A percentile compares a stretch with the other conserved stretches of the same genome.
These are phyloP conservation scores for Rallus limicola DNA, from an alignment of 2,113 vertebrate genomes.

Conservation along the genomic window DNA sequence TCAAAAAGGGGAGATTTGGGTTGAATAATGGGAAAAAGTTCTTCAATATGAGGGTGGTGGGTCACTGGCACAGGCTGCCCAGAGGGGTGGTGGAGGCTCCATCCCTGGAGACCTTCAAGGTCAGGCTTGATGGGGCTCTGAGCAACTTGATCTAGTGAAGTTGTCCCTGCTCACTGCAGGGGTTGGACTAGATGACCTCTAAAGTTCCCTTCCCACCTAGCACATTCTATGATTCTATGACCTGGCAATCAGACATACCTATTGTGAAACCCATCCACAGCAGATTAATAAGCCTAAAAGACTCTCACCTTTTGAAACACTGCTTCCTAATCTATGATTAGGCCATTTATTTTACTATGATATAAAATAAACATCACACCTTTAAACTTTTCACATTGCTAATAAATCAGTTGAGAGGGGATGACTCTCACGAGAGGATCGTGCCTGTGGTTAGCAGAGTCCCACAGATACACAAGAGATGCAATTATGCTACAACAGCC, in stretches of 20 bases:
- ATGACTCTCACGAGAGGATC: slow-evolving; percentile 41
- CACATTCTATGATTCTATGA: background rate
- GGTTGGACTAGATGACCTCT: too few species aligned
- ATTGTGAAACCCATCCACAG: background rate
- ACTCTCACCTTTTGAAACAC: background rate
- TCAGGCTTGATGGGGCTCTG: too few species aligned
- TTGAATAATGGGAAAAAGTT: too few species aligned
- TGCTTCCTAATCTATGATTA: background rate
- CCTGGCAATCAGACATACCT: background rate
- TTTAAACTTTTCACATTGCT: slow-evolving; percentile 34
- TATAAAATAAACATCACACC: slow-evolving; percentile 56
- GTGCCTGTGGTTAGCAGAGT: background rate
- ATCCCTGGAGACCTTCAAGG: too few species aligned
- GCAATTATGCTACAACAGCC: slow-evolving; percentile 50
- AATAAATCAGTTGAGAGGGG: slow-evolving; percentile 55
- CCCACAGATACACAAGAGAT: slow-evolving; percentile 59
- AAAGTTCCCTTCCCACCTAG: too few species aligned
- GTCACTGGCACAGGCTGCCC: too few species aligned
- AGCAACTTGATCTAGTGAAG: too few species aligned
- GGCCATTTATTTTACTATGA: background rate
- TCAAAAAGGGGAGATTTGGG: too few species aligned
- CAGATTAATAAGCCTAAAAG: slow-evolving; percentile 21
- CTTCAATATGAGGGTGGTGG: too few species aligned
- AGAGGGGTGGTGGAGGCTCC: too few species aligned
- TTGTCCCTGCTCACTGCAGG: too few species aligned